Evolutionary conservation across 1,140 invertebrate genomes (phyloP).

Genomic region (Scaptomyza hsui): DNA sequence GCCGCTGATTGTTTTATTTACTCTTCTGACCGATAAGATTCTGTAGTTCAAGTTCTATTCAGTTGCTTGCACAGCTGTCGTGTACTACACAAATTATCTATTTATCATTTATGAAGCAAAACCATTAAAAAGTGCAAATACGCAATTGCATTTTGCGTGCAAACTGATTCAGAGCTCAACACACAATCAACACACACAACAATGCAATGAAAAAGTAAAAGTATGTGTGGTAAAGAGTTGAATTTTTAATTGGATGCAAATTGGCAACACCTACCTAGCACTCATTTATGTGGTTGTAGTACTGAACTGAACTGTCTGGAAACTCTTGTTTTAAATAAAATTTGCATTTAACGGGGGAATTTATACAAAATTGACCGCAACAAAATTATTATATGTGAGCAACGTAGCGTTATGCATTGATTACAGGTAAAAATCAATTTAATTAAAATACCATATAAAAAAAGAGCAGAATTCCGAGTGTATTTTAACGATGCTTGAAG

Average conservation of each 20-base stretch:
- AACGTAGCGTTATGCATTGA: slow-evolving; percentile 29
- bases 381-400: slow-evolving; percentile 38
- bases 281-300: not conserved
- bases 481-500: slow-evolving; percentile 28
- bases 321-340: not conserved
- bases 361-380: slow-evolving; percentile 51
- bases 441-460: slow-evolving; percentile 37
- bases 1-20: not conserved
- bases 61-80: not conserved
- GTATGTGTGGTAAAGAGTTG: slow-evolving; percentile 21
- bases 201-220: slow-evolving; percentile 17
- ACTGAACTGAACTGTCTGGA: not conserved
- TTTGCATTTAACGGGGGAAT: slow-evolving; percentile 3
- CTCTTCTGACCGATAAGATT: slow-evolving; percentile 1
- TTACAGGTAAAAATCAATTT: slow-evolving; percentile 57
- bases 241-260: slow-evolving; percentile 70
- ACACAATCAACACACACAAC: slow-evolving; percentile 3
- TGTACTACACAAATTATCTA: not conserved
- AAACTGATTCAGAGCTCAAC: not conserved
- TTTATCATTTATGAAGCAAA: slow-evolving; percentile 1
- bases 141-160: not conserved
- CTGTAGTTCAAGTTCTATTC: not conserved
- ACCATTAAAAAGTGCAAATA: not conserved
- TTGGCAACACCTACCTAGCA: slow-evolving; percentile 40
- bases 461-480: not conserved